These are phyloP conservation scores for Pachydiplax longipennis DNA, from an alignment of 2,888 invertebrate species.

Conservation along the genomic window DNA sequence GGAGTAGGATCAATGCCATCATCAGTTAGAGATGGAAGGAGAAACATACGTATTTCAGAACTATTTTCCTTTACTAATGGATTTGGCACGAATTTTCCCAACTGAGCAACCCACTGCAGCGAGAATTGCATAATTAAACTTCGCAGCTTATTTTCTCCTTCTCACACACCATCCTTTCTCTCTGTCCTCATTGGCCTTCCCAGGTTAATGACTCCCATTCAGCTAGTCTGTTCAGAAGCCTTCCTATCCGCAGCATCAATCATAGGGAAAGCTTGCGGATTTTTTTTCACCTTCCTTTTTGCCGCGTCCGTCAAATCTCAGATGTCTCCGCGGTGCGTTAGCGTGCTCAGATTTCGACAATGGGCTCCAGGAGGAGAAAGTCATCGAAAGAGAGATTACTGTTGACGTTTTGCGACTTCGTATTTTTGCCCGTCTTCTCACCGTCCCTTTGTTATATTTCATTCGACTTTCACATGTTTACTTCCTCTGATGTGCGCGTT, in stretches of 20 bases:
- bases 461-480: not conserved
- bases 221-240: not conserved
- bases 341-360: not conserved
- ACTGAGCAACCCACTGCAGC: not conserved
- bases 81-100: no score
- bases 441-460: not conserved
- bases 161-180: not conserved
- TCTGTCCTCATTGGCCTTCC: not conserved
- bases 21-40: no score
- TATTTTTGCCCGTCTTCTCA: not conserved
- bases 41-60: no score
- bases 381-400: not conserved
- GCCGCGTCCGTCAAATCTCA: not conserved
- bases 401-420: not conserved
- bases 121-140: not conserved
- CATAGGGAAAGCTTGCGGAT: not conserved
- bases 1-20: no score
- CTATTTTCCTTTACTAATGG: no score
- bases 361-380: not conserved
- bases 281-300: not conserved
- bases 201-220: not conserved
- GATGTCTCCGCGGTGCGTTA: not conserved
- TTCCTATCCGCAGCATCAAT: not conserved
- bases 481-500: not conserved
- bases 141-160: not conserved